These are phyloP conservation scores for Cyclophora punctaria DNA, from an alignment of 2,888 invertebrate genomes.

Conservation along the genomic window DNA sequence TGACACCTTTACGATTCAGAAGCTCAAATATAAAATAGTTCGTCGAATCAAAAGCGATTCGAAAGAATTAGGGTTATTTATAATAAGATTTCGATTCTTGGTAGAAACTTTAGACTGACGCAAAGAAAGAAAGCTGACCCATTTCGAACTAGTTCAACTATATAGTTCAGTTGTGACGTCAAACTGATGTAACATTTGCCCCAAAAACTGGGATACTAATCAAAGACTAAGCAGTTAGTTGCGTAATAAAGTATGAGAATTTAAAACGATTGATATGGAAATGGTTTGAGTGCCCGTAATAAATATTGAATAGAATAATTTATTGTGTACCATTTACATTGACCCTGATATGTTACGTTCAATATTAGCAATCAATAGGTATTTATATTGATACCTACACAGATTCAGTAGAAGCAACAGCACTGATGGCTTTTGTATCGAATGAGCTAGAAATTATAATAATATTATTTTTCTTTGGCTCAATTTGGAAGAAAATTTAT, in stretches of 20 bases:
- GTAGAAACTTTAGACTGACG: conserved; percentile 44
- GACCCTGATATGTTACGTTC: conserved; percentile 16
- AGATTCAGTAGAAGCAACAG: too few species aligned
- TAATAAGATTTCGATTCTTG: conserved; percentile 22
- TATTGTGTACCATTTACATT: conserved; percentile 18
- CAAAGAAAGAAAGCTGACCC: conserved; percentile 57
- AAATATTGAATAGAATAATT: conserved; percentile 16
- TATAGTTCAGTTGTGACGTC: conserved; percentile 53
- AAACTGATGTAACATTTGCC: conserved; percentile 34
- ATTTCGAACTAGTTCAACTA: conserved; percentile 44
- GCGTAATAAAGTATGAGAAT: conserved; percentile 39
- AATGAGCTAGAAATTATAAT: too few species aligned
- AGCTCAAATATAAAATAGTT: conserved; percentile 2
- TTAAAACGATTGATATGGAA: conserved; percentile 22
- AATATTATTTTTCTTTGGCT: too few species aligned
- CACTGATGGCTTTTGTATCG: too few species aligned
- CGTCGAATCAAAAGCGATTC: conserved; percentile 19
- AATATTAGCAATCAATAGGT: neutral
- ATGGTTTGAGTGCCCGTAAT: conserved; percentile 11
- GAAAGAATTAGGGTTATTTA: conserved; percentile 14
- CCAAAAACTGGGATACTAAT: neutral
- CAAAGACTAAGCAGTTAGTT: conserved; percentile 15
- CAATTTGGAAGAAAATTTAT: too few species aligned
- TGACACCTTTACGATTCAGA: conserved; percentile 7
- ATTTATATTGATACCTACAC: neutral